These are phyloP conservation scores for Folsomia candida DNA, from an alignment of 2,888 invertebrate genomes.

Conservation along the genomic window DNA sequence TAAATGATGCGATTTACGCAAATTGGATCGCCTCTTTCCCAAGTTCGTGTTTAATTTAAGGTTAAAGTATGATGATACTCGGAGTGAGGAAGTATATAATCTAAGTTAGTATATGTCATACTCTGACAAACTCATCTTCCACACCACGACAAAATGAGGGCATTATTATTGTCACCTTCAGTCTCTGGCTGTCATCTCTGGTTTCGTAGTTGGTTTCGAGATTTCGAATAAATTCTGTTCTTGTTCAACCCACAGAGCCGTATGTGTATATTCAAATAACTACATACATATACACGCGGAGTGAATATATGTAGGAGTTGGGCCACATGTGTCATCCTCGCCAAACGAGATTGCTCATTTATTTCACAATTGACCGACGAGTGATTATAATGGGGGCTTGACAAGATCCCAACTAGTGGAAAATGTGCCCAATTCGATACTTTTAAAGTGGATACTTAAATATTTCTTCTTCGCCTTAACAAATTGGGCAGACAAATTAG, in stretches of 20 bases:
- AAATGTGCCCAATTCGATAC: not conserved
- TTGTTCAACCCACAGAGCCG: too few species aligned
- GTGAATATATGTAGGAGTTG: too few species aligned
- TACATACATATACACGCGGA: too few species aligned
- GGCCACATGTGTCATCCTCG: too few species aligned
- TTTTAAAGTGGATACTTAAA: too few species aligned
- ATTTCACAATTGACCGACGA: conserved; percentile 16
- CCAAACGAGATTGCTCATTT: too few species aligned
- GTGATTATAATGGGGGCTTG: conserved; percentile 9
- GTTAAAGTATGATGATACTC: not conserved
- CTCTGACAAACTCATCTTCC: too few species aligned
- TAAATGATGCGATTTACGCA: conserved; percentile 6
- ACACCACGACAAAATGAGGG: not conserved
- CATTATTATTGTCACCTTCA: not conserved
- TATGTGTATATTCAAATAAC: too few species aligned
- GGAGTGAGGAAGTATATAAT: not conserved
- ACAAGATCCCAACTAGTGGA: too few species aligned
- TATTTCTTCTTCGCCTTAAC: conserved; percentile 34
- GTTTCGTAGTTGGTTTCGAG: too few species aligned
- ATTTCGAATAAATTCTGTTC: too few species aligned
- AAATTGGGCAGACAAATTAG: conserved; percentile 52
- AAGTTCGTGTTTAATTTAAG: conserved; percentile 7
- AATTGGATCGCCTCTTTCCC: conserved; percentile 4
- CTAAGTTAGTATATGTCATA: not conserved
- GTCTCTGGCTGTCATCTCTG: too few species aligned